Base-by-base conservation (phyloP, 1,140 invertebrate species). In the Polypedilum vanderplanki region DNA sequence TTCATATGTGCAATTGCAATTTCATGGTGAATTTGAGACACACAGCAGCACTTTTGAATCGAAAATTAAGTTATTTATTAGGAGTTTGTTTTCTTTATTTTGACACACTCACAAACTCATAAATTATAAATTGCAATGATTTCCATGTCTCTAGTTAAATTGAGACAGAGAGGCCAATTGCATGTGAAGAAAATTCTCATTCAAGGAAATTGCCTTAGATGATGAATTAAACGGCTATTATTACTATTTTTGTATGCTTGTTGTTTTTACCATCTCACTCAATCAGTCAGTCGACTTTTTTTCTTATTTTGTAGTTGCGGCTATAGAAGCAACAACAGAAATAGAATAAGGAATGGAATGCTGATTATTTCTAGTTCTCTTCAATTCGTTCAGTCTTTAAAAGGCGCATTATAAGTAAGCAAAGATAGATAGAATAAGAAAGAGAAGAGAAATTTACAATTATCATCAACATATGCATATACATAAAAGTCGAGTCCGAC, bases 321-420 rank as follows among this genome's bases (percentile, higher is more conserved):
- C 46, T n/a, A 57, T n/a, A 12, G n/a, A n/a, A n/a, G 12, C 15
- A n/a, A n/a, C 46, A n/a, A 12, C 46, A n/a, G n/a, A n/a, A n/a
- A 57, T 57, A n/a, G 46, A 57, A 57, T 8, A 57, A 57, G 12
- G 12, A 12, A 57, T 57, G 46, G 46, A 57, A 57, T 57, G 46
- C 46, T 57, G 46, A 57, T 57, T 57, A 57, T 57, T 57, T 57
- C 46, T 57, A 57, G 46, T 57, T 57, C 46, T 57, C 46, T 33
- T 57, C 46, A 57, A 57, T 57, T 57, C 46, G 46, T 57, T n/a
- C 46, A 57, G n/a, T 57, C 46, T 57, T 57, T 57, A n/a, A 33
- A 57, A 12, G 46, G 46, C 46, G 24, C 46, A 57, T 57, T 57
- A 57, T 4, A 57, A 57, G n/a, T 57, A 57, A 57, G 46, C n/a